A percentile compares a stretch with the other conserved stretches of the same genome.
phyloP scores from a whole-genome alignment of 2,797 vertebrate genomes.

The Apogon talboti region DNA sequence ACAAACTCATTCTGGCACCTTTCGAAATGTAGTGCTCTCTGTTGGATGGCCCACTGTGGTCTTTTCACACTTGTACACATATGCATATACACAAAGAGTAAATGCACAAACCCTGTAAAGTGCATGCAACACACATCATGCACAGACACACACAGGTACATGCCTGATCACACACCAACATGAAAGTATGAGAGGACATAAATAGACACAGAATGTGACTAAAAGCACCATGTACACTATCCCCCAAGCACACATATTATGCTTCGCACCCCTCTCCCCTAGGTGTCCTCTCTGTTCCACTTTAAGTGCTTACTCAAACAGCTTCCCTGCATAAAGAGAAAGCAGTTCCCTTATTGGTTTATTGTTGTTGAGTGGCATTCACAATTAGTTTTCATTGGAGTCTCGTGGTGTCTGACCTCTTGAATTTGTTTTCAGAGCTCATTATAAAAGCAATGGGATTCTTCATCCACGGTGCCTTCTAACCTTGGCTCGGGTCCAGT shows the following conservation, averaged over 20 bases:
- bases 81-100: slow-evolving; percentile 31
- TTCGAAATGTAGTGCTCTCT: slow-evolving; percentile 78
- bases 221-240: slow-evolving; percentile 27
- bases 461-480: slow-evolving; percentile 15
- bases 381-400: slow-evolving; percentile 63
- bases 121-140: slow-evolving; percentile 36
- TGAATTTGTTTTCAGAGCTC: slow-evolving; percentile 40
- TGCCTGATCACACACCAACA: slow-evolving; percentile 8
- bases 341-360: slow-evolving; percentile 50
- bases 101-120: slow-evolving; percentile 40
- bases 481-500: slow-evolving; percentile 57
- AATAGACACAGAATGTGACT: slow-evolving; percentile 29
- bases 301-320: slow-evolving; percentile 52
- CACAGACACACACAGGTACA: slow-evolving; percentile 34
- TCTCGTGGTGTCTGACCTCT: slow-evolving; percentile 56
- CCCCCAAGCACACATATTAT: slow-evolving; percentile 25
- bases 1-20: slow-evolving; percentile 93
- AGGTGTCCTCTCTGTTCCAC: slow-evolving; percentile 28
- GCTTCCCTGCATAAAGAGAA: slow-evolving; percentile 42
- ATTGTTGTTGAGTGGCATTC: slow-evolving; percentile 64
- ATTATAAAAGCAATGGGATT: slow-evolving; percentile 61
- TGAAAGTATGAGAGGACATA: slow-evolving; percentile 11
- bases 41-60: slow-evolving; percentile 61
- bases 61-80: slow-evolving; percentile 65
- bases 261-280: slow-evolving; percentile 44